These are phyloP conservation scores for Drosophila triauraria DNA, from an alignment of 1,140 invertebrate genomes.

Conservation along the genomic window DNA sequence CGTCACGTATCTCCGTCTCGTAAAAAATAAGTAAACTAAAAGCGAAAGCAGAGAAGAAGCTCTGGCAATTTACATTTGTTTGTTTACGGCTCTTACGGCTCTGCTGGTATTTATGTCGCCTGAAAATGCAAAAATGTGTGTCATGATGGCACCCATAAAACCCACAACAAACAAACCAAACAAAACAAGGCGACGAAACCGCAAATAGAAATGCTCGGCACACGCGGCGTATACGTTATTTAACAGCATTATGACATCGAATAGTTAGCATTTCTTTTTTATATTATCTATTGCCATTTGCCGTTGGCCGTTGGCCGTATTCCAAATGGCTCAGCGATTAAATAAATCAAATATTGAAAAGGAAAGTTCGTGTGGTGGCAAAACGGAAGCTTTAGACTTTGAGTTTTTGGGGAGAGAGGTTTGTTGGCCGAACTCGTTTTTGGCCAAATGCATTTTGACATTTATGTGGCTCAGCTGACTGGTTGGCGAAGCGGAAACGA, in stretches of 20 bases:
- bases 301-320: constrained; percentile 11
- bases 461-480: constrained; percentile 29
- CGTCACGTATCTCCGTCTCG: constrained; percentile 53
- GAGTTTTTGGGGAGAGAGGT: neutral
- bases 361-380: constrained; percentile 50
- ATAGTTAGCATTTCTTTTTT: constrained; percentile 51
- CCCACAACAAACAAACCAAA: constrained; percentile 29
- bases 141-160: constrained; percentile 70
- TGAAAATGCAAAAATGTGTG: constrained; percentile 73
- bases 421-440: constrained; percentile 23
- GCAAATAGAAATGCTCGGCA: constrained; percentile 74
- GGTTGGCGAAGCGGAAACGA: constrained; percentile 22
- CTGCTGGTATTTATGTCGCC: constrained; percentile 61
- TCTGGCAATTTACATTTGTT: constrained; percentile 68
- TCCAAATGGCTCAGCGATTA: constrained; percentile 66
- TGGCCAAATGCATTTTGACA: constrained; percentile 42
- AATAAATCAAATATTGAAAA: constrained; percentile 58
- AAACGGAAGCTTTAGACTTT: constrained; percentile 33
- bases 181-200: constrained; percentile 14
- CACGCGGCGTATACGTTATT: constrained; percentile 75
- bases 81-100: constrained; percentile 42
- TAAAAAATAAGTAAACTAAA: constrained; percentile 42
- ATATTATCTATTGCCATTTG: constrained; percentile 16
- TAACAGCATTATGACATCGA: constrained; percentile 76
- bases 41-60: constrained; percentile 63